These are phyloP conservation scores for Clarias batrachus DNA, from an alignment of 2,113 vertebrate genomes.

Conservation along the genomic window DNA sequence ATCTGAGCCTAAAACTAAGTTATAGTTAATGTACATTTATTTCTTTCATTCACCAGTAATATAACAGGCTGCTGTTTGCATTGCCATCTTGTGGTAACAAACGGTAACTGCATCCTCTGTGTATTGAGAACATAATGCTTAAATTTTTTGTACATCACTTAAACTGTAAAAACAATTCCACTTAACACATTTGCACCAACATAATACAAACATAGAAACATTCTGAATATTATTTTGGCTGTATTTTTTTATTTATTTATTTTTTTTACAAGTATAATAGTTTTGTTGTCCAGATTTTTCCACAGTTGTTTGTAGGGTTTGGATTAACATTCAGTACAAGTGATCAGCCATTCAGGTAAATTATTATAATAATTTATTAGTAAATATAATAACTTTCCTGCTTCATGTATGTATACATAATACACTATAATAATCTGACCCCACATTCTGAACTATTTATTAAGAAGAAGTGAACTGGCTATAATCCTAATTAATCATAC, in stretches of 20 bases:
- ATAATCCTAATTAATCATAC: background rate
- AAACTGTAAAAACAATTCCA: background rate
- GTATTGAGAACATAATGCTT: background rate
- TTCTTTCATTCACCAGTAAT: background rate
- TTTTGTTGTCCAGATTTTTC: background rate
- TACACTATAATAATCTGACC: background rate
- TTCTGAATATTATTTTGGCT: background rate
- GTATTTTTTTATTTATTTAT: background rate
- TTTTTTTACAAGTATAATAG: background rate
- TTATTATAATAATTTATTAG: background rate
- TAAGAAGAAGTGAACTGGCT: background rate
- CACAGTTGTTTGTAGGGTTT: background rate
- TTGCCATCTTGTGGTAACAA: conserved; percentile 15
- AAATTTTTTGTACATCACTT: background rate
- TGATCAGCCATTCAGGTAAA: background rate
- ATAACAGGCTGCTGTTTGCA: conserved; percentile 12
- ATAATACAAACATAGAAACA: background rate
- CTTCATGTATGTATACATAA: background rate
- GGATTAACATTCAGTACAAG: background rate
- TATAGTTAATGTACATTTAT: background rate
- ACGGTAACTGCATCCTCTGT: background rate
- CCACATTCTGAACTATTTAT: background rate
- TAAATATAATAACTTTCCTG: background rate
- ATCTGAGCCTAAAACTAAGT: background rate
- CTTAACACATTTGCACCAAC: background rate